Percentiles rank a stretch among this genome's conserved stretches.
These are phyloP conservation scores for Argyrosomus regius DNA, from an alignment of 2,797 vertebrate species.

Conservation along the genomic window DNA sequence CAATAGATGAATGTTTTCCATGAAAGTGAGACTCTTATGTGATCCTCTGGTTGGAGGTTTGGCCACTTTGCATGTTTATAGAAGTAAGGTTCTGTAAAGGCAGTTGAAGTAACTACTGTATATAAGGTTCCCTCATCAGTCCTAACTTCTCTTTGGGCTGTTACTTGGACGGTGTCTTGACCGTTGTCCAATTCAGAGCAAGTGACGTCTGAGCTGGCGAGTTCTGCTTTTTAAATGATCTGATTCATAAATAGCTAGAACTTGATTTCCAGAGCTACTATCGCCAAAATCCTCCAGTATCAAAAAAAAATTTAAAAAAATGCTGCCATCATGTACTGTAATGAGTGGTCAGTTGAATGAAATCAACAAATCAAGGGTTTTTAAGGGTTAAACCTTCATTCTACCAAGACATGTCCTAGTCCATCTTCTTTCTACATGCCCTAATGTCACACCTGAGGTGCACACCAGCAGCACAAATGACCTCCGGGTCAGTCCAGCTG, in stretches of 20 bases:
- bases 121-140: not conserved
- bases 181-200: not conserved
- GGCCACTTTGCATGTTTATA: not conserved
- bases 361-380: too few species aligned
- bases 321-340: too few species aligned
- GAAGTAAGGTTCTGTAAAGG: not conserved
- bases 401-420: too few species aligned
- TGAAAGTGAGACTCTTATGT: too few species aligned
- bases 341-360: too few species aligned
- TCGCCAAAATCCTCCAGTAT: not conserved
- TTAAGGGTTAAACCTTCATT: too few species aligned
- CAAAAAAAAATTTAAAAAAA: too few species aligned
- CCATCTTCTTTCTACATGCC: not conserved
- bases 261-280: not conserved
- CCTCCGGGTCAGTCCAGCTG: not conserved
- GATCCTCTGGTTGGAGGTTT: not conserved
- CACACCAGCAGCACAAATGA: not conserved
- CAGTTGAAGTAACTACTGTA: not conserved
- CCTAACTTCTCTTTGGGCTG: not conserved
- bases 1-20: too few species aligned
- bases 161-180: not conserved
- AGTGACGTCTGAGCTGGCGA: not conserved
- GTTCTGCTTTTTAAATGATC: conserved; percentile 1
- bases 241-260: not conserved
- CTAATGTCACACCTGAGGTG: not conserved